Evolutionary conservation across 2,797 vertebrate species (phyloP).

Genomic region (Allobates femoralis): DNA sequence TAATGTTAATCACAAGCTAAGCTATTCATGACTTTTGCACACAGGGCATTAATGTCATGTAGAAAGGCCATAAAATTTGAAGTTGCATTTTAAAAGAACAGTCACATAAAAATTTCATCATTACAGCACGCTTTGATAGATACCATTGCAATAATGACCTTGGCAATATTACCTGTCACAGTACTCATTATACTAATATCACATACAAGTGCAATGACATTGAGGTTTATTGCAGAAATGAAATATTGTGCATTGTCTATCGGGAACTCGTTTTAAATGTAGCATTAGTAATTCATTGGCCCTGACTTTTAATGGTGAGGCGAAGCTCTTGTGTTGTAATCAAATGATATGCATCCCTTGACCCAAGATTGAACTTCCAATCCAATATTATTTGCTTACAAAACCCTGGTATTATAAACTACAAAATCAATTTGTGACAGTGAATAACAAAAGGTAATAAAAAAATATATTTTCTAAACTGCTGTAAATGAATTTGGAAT

Average conservation of each 20-base stretch:
- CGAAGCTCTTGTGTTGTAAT: conserved; percentile 46
- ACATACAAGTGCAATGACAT: conserved; percentile 44
- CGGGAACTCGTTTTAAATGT: conserved; percentile 48
- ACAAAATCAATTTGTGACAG: not conserved
- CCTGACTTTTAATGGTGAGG: conserved; percentile 37
- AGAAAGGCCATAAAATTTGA: conserved; percentile 54
- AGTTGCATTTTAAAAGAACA: conserved; percentile 50
- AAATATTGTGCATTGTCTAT: conserved; percentile 50
- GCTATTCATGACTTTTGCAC: conserved; percentile 56
- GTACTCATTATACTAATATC: conserved; percentile 59
- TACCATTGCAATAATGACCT: conserved; percentile 59
- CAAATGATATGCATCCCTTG: conserved; percentile 55
- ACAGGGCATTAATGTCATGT: conserved; percentile 50
- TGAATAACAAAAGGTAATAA: not conserved
- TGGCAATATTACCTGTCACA: conserved; percentile 40
- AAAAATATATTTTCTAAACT: not conserved
- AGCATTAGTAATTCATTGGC: conserved; percentile 52
- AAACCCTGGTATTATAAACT: conserved; percentile 6
- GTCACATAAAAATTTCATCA: conserved; percentile 45
- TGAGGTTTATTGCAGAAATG: conserved; percentile 59
- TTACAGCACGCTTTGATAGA: conserved; percentile 51
- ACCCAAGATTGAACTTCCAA: conserved; percentile 41
- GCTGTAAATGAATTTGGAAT: too few relatives aligned
- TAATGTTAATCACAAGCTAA: conserved; percentile 63
- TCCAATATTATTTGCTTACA: conserved; percentile 39